Percentiles rank a stretch among this genome's conserved stretches.
Conservation (phyloP, 2,797 vertebrate genomes). For the Ammospiza maritima region DNA sequence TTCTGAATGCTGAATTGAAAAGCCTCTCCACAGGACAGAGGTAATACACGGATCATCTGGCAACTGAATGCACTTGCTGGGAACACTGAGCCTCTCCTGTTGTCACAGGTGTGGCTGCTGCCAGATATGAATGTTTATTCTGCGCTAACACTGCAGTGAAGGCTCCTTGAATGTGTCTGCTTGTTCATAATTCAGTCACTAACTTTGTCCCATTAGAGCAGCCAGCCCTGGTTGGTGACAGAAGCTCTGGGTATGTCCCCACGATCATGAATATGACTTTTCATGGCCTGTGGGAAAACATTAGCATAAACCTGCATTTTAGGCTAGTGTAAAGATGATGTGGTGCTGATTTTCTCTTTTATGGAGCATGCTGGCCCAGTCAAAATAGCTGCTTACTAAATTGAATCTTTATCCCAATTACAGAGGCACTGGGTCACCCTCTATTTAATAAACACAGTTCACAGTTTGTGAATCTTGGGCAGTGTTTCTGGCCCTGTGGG, state of each 20-base stretch:
- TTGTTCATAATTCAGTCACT: background rate
- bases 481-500: background rate
- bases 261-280: background rate
- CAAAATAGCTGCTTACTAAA: background rate
- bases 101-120: background rate
- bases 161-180: background rate
- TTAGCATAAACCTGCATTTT: background rate
- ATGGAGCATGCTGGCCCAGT: background rate
- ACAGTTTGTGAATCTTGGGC: background rate
- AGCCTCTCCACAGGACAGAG: fast-evolving
- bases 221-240: background rate
- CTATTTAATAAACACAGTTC: background rate
- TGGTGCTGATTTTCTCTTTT: background rate
- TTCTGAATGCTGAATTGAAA: background rate
- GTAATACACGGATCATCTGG: background rate
- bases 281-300: background rate
- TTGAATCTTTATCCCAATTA: background rate
- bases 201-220: background rate
- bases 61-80: background rate
- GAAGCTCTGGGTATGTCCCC: background rate
- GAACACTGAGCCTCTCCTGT: background rate
- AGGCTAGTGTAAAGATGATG: background rate
- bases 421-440: background rate
- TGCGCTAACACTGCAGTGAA: background rate
- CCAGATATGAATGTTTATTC: background rate